These are phyloP conservation scores for Macroglossus sobrinus DNA, from an alignment of 2,113 vertebrate genomes.

Conservation along the genomic window DNA sequence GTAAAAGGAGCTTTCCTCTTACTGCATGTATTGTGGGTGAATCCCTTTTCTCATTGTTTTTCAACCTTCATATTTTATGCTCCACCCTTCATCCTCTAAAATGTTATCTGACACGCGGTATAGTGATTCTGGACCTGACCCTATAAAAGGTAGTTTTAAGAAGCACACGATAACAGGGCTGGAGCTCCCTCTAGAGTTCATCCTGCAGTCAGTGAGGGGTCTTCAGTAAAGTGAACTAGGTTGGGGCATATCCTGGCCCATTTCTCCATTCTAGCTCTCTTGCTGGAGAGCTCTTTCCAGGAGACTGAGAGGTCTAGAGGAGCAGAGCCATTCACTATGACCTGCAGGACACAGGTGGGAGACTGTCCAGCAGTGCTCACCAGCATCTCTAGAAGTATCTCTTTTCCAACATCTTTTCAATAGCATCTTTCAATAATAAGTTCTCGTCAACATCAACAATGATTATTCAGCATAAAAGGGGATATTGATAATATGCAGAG, in stretches of 20 bases:
- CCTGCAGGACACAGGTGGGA: neutral
- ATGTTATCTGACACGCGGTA: neutral
- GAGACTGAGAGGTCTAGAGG: neutral
- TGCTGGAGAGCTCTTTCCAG: neutral
- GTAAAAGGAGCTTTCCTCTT: neutral
- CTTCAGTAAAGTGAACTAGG: neutral
- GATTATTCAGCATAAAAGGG: neutral
- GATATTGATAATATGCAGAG: neutral
- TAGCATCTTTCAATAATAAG: neutral
- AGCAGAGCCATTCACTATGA: neutral
- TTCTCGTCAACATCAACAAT: neutral
- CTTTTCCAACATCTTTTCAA: neutral
- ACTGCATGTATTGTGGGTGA: neutral
- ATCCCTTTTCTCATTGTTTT: neutral
- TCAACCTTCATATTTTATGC: neutral
- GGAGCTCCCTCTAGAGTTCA: slow-evolving; percentile 71
- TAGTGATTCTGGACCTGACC: neutral
- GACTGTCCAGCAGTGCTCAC: neutral
- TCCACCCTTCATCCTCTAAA: neutral
- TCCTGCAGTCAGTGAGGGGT: slow-evolving; percentile 10
- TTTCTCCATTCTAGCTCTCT: neutral
- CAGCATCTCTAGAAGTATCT: neutral
- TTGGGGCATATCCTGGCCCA: neutral
- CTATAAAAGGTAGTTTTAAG: neutral
- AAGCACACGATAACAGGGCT: neutral